Evolutionary conservation across 2,113 vertebrate species (phyloP).

Genomic region (Trematomus loennbergii): DNA sequence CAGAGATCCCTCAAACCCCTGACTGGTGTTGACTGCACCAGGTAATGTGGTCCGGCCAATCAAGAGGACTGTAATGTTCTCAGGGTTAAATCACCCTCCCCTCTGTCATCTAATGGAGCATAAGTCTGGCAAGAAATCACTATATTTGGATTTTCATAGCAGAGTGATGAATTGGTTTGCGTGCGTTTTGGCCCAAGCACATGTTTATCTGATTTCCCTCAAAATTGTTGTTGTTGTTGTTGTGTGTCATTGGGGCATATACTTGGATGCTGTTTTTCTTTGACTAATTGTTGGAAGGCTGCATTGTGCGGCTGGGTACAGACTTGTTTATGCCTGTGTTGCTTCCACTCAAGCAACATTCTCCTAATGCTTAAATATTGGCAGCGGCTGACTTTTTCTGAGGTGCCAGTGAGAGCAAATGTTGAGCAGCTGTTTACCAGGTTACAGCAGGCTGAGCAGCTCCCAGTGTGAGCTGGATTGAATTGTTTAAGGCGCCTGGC

Average conservation of each 20-base stretch:
- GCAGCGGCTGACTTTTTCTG: constrained; percentile 19
- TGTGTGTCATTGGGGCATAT: not conserved
- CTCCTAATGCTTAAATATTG: constrained; percentile 12
- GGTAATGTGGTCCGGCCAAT: not conserved
- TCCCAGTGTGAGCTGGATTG: not conserved
- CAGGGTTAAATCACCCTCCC: not conserved
- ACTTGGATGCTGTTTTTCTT: constrained; percentile 15
- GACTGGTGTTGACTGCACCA: not conserved
- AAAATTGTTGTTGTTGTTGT: constrained; percentile 1
- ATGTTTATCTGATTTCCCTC: constrained; percentile 1
- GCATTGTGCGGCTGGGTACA: constrained; percentile 22
- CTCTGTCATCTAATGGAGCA: not conserved
- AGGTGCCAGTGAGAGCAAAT: not conserved
- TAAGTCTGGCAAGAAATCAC: not conserved
- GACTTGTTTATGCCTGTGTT: constrained; percentile 50
- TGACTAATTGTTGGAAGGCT: constrained; percentile 49
- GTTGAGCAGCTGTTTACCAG: constrained; percentile 11
- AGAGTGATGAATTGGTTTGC: not conserved
- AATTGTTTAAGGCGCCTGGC: not conserved
- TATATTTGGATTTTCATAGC: not conserved
- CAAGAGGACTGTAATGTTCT: not conserved
- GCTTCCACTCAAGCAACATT: constrained; percentile 18
- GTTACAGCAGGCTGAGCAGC: constrained; percentile 5
- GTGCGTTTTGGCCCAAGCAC: not conserved
- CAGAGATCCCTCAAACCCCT: too few relatives aligned